phyloP scores from a whole-genome alignment of 2,113 vertebrate genomes.

The Triplophysa rosa region DNA sequence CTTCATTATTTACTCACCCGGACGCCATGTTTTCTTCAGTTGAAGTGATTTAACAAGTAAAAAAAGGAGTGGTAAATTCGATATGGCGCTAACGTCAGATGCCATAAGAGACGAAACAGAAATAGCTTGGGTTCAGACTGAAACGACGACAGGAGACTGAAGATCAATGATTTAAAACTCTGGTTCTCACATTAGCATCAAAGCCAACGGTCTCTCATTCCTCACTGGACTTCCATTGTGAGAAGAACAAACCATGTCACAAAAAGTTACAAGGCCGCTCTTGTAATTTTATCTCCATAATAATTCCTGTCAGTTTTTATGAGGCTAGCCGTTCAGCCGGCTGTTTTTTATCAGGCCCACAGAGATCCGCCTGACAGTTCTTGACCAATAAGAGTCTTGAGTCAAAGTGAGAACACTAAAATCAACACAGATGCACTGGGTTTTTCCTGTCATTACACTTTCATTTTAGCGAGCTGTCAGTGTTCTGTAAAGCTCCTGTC shows the following conservation, averaged over 20 bases:
- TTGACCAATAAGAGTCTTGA: not conserved
- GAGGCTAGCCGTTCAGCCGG: not conserved
- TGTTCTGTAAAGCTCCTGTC: not conserved
- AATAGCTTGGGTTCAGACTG: no score
- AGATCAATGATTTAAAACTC: not conserved
- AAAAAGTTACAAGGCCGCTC: not conserved
- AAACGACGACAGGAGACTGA: no score
- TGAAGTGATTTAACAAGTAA: no score
- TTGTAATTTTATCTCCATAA: slow-evolving; percentile 16
- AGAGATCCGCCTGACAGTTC: not conserved
- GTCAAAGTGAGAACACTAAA: not conserved
- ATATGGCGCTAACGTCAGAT: no score
- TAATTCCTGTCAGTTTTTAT: slow-evolving; percentile 32
- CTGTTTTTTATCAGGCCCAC: not conserved
- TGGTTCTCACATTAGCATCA: not conserved
- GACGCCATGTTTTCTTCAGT: no score
- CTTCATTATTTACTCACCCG: no score
- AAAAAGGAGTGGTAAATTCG: no score
- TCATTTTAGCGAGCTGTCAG: not conserved
- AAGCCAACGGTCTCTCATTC: not conserved
- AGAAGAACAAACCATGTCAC: not conserved
- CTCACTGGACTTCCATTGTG: not conserved
- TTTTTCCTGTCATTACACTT: not conserved
- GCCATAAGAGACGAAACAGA: no score
- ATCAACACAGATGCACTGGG: not conserved